Conservation (phyloP, 1,140 invertebrate species). For the Chironomus tepperi region DNA sequence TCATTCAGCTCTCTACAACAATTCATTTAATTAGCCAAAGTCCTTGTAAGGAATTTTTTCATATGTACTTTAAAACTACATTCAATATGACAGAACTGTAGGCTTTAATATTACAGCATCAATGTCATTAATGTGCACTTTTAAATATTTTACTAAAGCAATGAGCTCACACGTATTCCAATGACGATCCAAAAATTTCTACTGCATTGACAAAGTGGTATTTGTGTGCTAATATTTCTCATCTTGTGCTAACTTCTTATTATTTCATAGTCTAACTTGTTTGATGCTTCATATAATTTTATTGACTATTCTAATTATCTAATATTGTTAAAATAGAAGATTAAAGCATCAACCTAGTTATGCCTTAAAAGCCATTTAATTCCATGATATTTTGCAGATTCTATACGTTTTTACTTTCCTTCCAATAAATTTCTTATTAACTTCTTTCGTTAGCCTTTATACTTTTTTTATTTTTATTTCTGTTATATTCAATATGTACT, state of each 20-base stretch:
- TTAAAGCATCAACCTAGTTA: too few relatives aligned
- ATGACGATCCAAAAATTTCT: neutral
- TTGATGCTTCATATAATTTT: too few relatives aligned
- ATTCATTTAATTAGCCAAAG: neutral
- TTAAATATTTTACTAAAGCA: neutral
- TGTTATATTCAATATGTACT: slow-evolving; percentile 6
- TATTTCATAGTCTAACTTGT: neutral
- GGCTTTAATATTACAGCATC: neutral
- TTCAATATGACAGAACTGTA: neutral
- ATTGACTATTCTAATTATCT: too few relatives aligned
- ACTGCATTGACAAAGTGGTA: neutral
- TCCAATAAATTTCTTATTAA: slow-evolving; percentile 4
- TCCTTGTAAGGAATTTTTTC: neutral
- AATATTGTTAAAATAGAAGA: too few relatives aligned
- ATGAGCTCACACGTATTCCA: neutral
- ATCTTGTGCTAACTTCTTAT: neutral
- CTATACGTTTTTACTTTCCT: slow-evolving; percentile 1
- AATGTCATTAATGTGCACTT: neutral
- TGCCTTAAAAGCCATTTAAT: too few relatives aligned
- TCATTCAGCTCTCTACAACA: neutral
- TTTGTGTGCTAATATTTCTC: neutral
- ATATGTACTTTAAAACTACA: too few relatives aligned
- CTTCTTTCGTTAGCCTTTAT: neutral
- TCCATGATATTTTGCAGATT: neutral
- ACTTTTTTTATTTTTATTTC: neutral